Conservation (phyloP, 1,140 invertebrate species). For the Oncopodura yosiiana region DNA sequence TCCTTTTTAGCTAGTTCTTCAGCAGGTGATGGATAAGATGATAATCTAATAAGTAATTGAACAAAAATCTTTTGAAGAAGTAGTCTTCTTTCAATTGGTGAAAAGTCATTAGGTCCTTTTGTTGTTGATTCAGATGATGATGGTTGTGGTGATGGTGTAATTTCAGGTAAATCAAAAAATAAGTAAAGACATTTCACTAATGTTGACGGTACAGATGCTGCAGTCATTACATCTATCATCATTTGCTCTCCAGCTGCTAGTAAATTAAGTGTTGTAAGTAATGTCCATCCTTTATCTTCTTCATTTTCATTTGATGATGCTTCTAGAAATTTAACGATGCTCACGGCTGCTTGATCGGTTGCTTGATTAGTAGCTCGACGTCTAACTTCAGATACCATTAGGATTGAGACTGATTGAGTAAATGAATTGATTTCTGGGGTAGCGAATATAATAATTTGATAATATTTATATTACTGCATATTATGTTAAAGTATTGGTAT, state of each 20-base stretch:
- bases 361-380: conserved; percentile 88
- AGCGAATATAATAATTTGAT: no score
- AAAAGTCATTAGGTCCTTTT: conserved; percentile 60
- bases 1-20: conserved; percentile 95
- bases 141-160: conserved; percentile 45
- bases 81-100: conserved; percentile 77
- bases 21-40: conserved; percentile 80
- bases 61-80: conserved; percentile 93
- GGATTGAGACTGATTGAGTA: conserved; percentile 82
- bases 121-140: no score
- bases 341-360: conserved; percentile 87
- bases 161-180: conserved; percentile 93
- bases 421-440: conserved; percentile 83
- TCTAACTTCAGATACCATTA: conserved; percentile 91
- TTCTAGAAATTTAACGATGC: conserved; percentile 91
- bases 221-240: conserved; percentile 83
- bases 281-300: conserved; percentile 92
- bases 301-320: conserved; percentile 60
- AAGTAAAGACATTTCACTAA: conserved; percentile 97
- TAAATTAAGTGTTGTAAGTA: conserved; percentile 81
- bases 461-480: no score
- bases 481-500: conserved; percentile 89
- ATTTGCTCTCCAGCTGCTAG: conserved; percentile 71
- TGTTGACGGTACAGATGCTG: conserved; percentile 88
- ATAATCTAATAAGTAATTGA: conserved; percentile 83